phyloP scores from a whole-genome alignment of 2,797 vertebrate genomes.

The Percopsis omiscomaycus region DNA sequence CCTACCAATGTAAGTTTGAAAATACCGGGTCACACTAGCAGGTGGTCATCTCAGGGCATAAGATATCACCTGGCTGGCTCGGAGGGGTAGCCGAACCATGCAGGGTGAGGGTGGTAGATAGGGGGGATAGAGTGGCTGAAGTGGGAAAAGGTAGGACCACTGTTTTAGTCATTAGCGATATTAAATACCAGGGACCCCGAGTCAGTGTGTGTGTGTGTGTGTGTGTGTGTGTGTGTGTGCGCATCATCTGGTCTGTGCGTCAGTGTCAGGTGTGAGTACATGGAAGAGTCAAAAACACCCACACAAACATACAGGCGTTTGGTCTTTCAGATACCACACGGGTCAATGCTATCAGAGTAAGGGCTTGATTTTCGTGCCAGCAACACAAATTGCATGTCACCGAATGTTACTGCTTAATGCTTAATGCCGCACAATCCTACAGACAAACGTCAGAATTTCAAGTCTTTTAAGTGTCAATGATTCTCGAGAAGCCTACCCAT shows the following conservation, averaged over 20 bases:
- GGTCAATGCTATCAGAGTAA: conserved; percentile 32
- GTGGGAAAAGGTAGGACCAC: conserved; percentile 29
- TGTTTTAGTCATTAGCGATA: conserved; percentile 55
- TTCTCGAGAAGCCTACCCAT: not conserved
- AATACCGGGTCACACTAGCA: not conserved
- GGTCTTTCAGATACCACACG: conserved; percentile 30
- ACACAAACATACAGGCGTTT: conserved; percentile 21
- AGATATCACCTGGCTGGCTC: not conserved
- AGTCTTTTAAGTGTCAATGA: not conserved
- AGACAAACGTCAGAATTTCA: not conserved
- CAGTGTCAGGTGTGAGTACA: not conserved
- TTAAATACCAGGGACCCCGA: conserved; percentile 40
- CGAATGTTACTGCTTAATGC: too few relatives aligned
- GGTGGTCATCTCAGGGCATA: not conserved
- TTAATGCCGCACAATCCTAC: not conserved
- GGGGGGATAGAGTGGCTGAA: not conserved
- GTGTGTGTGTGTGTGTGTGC: conserved; percentile 10
- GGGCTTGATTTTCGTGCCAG: conserved; percentile 19
- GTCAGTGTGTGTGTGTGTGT: conserved; percentile 29
- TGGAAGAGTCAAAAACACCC: not conserved
- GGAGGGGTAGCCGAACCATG: conserved; percentile 2
- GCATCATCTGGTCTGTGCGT: not conserved
- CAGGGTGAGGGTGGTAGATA: conserved; percentile 10
- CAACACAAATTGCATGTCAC: not conserved
- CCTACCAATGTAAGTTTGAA: not conserved